phyloP scores from a whole-genome alignment of 2,113 vertebrate genomes.

The Daboia siamensis region DNA sequence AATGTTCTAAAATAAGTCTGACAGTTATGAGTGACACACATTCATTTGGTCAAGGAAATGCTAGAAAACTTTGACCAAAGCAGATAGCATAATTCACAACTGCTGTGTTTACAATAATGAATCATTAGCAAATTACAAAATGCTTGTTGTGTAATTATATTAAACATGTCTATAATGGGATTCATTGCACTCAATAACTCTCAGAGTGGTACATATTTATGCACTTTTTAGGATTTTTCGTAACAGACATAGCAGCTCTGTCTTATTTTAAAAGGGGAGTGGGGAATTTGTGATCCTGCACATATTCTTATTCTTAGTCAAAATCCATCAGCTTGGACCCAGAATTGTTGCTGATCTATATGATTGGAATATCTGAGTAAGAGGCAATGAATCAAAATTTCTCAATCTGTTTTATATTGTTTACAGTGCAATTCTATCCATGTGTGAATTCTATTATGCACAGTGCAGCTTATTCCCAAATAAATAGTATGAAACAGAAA shows the following conservation, averaged over 20 bases:
- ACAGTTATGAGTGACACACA: background rate
- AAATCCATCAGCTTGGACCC: background rate
- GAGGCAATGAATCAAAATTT: background rate
- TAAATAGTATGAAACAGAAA: background rate
- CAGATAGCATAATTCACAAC: background rate
- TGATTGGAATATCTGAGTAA: background rate
- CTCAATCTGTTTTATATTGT: background rate
- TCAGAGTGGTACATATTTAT: too few species aligned
- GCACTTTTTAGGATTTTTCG: background rate
- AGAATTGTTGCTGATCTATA: background rate
- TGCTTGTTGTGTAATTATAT: constrained; percentile 21
- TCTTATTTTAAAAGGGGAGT: constrained; percentile 31
- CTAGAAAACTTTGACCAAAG: background rate
- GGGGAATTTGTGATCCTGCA: background rate
- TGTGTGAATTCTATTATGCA: background rate
- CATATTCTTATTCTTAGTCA: background rate
- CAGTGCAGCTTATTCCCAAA: background rate
- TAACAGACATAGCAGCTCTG: background rate
- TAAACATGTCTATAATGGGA: constrained; percentile 15
- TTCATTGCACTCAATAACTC: background rate
- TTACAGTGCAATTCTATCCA: background rate
- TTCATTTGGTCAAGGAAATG: background rate
- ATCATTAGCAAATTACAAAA: background rate
- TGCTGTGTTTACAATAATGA: background rate
- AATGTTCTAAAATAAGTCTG: background rate